A percentile compares a stretch with the other conserved stretches of the same genome.
Conservation (phyloP, 2,797 vertebrate genomes). For the Propithecus deckenii region DNA sequence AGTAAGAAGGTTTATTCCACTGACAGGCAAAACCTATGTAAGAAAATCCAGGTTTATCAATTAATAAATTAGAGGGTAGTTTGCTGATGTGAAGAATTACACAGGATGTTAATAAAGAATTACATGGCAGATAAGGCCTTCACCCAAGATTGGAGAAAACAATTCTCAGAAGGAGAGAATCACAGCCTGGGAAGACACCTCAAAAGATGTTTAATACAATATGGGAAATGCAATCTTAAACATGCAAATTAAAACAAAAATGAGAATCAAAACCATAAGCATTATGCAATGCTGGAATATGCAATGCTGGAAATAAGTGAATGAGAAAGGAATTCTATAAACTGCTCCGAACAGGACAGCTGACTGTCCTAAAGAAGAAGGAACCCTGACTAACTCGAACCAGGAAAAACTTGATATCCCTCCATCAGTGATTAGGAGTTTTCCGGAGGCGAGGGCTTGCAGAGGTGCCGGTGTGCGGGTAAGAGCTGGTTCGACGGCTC, state of each 20-base stretch:
- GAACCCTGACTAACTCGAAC: background rate
- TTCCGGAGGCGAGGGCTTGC: background rate
- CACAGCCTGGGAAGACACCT: background rate
- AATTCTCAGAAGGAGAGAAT: background rate
- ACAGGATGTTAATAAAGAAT: background rate
- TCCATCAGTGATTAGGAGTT: background rate
- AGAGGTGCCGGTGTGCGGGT: background rate
- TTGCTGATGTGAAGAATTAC: background rate
- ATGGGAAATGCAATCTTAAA: background rate
- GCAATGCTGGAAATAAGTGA: background rate
- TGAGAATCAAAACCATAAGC: background rate
- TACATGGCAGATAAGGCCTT: background rate
- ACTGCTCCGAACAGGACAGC: background rate
- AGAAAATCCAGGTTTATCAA: background rate
- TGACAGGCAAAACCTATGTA: background rate
- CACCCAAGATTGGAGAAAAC: background rate
- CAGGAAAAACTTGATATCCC: background rate
- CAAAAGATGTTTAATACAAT: background rate
- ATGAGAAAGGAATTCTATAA: background rate
- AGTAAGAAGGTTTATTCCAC: background rate
- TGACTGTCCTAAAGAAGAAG: background rate
- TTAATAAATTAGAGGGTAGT: background rate
- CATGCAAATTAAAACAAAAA: background rate
- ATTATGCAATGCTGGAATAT: background rate
- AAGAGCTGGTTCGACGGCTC: fast-evolving